A percentile compares a stretch with the other conserved stretches of the same genome.
Conservation (phyloP, 2,888 invertebrate species). For the Branchipolynoe longqiensis region DNA sequence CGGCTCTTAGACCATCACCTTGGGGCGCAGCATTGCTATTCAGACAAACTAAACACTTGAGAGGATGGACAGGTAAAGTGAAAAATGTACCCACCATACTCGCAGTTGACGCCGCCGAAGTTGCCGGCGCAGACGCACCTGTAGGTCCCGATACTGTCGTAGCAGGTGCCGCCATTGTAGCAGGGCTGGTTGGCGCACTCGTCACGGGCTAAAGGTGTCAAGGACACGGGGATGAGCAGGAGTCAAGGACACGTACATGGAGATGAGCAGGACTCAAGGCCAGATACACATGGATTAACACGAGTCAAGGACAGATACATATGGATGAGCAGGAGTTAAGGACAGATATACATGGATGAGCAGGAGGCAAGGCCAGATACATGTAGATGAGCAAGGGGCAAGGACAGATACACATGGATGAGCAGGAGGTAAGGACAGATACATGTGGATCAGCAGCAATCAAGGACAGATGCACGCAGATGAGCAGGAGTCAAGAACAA, state of each 20-base stretch:
- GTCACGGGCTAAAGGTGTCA: background rate
- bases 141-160: constrained; percentile 39
- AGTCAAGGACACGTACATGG: background rate
- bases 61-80: no score
- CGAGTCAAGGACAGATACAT: background rate
- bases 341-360: background rate
- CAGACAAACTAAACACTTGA: background rate
- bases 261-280: background rate
- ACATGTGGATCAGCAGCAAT: background rate
- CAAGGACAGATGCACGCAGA: background rate
- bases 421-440: background rate
- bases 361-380: background rate
- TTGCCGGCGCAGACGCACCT: constrained; percentile 22
- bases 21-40: background rate
- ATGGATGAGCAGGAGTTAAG: background rate
- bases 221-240: background rate
- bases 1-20: no score
- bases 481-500: no score
- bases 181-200: constrained; percentile 47
- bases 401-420: background rate
- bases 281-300: background rate
- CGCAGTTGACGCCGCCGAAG: constrained; percentile 49
- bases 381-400: no score
- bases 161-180: constrained; percentile 36
- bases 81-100: constrained; percentile 22